Evolutionary conservation across 2,113 vertebrate species (phyloP).

Genomic region (Sturnus vulgaris): DNA sequence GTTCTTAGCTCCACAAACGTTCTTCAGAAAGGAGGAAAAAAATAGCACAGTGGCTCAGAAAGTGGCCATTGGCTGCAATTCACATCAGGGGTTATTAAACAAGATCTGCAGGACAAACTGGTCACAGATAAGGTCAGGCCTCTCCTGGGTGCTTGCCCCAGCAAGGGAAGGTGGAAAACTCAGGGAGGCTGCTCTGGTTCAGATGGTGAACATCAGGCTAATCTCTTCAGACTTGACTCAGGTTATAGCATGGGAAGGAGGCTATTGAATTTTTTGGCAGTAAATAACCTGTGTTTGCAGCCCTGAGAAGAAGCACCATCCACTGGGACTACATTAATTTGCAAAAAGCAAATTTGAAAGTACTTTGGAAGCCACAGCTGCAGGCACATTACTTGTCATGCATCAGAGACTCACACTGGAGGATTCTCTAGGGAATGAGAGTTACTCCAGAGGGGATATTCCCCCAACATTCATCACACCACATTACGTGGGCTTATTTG

Average conservation of each 20-base stretch:
- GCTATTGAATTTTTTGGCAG: background rate
- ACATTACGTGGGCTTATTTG: background rate
- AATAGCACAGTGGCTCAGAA: background rate
- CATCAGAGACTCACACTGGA: background rate
- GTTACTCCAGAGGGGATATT: background rate
- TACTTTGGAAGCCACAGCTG: background rate
- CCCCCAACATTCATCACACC: background rate
- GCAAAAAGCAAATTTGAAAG: background rate
- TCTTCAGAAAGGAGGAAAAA: background rate
- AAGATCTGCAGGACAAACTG: background rate
- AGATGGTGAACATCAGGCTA: rapidly evolving
- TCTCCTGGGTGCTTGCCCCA: background rate
- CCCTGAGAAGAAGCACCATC: background rate
- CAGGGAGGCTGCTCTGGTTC: background rate
- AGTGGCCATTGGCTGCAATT: background rate
- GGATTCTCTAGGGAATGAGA: background rate
- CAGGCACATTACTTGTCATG: background rate
- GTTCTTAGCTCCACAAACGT: background rate
- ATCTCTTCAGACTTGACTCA: background rate
- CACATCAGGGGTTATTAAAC: background rate
- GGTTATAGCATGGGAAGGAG: background rate
- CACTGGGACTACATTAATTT: background rate
- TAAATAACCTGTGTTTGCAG: background rate
- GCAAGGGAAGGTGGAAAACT: background rate
- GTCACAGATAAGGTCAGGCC: background rate